These are phyloP conservation scores for Bombus superbus DNA, from an alignment of 1,140 invertebrate genomes.

Conservation along the genomic window DNA sequence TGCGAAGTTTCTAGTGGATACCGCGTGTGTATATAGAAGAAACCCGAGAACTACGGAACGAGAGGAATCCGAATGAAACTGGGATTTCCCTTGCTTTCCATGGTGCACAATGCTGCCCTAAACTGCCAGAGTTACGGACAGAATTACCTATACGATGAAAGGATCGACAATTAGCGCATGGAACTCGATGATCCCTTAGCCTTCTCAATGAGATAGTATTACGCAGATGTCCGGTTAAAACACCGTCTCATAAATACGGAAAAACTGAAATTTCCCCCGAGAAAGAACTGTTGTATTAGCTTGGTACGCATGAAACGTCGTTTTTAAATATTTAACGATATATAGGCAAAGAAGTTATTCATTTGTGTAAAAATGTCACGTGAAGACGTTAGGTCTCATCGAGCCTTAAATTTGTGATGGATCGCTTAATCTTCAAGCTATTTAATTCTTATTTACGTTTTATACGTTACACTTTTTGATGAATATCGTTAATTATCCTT, in stretches of 20 bases:
- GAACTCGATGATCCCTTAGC: slow-evolving; percentile 7
- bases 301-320: background rate
- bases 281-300: background rate
- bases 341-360: too few relatives aligned
- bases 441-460: too few relatives aligned
- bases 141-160: slow-evolving; percentile 49
- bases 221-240: background rate
- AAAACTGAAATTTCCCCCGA: background rate
- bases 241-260: background rate
- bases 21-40: slow-evolving; percentile 16
- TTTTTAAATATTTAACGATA: too few relatives aligned
- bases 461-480: too few relatives aligned
- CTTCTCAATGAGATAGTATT: background rate
- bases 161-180: slow-evolving; percentile 34
- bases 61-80: slow-evolving; percentile 41
- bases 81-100: slow-evolving; percentile 24
- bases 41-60: slow-evolving; percentile 26
- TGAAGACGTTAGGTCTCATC: too few relatives aligned
- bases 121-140: slow-evolving; percentile 47
- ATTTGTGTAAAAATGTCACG: too few relatives aligned
- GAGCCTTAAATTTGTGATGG: too few relatives aligned
- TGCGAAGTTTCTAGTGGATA: slow-evolving; percentile 46
- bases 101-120: slow-evolving; percentile 35
- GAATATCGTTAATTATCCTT: too few relatives aligned
- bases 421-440: too few relatives aligned